Evolutionary conservation across 2,797 vertebrate species (phyloP).

Genomic region (Sebastes variabilis): DNA sequence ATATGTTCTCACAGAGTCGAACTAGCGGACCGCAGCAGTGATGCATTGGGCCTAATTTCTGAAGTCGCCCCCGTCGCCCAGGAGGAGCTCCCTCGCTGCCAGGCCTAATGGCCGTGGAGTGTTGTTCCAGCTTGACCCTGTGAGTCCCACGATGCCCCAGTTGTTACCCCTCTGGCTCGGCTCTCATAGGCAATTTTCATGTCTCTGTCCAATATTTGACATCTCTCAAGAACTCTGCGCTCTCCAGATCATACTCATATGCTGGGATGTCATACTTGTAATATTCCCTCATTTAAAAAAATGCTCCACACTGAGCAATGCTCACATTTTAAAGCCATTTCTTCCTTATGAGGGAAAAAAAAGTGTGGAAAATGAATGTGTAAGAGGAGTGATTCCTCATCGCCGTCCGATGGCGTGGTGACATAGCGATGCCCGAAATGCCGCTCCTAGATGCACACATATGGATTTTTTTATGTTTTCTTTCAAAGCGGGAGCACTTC

Average conservation of each 20-base stretch:
- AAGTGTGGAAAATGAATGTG: conserved; percentile 4
- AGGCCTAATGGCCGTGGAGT: conserved; percentile 43
- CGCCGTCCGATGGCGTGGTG: neutral
- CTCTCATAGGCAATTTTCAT: conserved; percentile 70
- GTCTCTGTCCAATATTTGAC: conserved; percentile 55
- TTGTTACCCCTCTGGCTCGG: conserved; percentile 37
- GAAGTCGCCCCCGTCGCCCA: conserved; percentile 17
- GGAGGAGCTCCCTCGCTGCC: conserved; percentile 52
- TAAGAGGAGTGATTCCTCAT: conserved; percentile 33
- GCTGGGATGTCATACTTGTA: conserved; percentile 33
- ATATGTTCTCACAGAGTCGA: conserved; percentile 43
- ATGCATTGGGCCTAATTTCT: conserved; percentile 39
- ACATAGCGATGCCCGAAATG: conserved; percentile 1
- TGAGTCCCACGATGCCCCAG: conserved; percentile 40
- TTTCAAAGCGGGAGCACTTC: conserved; percentile 36
- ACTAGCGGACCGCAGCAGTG: neutral
- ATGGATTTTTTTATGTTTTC: conserved; percentile 54
- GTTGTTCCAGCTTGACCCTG: conserved; percentile 67
- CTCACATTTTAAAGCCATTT: conserved; percentile 17
- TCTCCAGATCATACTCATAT: conserved; percentile 21
- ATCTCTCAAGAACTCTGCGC: conserved; percentile 60
- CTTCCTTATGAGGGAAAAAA: conserved; percentile 57
- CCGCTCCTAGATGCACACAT: conserved; percentile 2
- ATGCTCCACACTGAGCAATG: neutral
- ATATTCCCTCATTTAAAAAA: conserved; percentile 33